A percentile compares a stretch with the other conserved stretches of the same genome.
Evolutionary conservation across 2,113 vertebrate genomes (phyloP).

Genomic region (pig (Sus scrofa)): DNA sequence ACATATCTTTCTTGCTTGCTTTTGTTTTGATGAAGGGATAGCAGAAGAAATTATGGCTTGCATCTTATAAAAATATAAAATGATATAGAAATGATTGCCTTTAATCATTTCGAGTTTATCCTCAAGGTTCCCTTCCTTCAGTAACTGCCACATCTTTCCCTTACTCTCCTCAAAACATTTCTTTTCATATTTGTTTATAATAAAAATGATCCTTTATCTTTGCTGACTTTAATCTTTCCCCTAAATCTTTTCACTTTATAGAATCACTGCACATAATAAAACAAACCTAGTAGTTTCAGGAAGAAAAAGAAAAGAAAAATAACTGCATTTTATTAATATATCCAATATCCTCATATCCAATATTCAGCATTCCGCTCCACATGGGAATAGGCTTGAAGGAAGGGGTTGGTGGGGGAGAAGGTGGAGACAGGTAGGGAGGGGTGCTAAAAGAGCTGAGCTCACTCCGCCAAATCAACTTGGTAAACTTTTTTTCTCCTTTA

Average conservation of each 20-base stretch:
- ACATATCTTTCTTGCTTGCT: neutral
- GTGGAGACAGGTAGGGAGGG: rapidly evolving
- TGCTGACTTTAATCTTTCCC: neutral
- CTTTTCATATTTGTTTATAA: neutral
- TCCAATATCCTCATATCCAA: neutral
- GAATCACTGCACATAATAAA: slow-evolving; percentile 33
- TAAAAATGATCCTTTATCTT: neutral
- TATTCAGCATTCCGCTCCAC: neutral
- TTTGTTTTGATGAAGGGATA: neutral
- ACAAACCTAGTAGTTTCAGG: neutral
- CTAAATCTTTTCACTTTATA: neutral
- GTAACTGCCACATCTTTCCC: neutral
- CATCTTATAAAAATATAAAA: too few species aligned
- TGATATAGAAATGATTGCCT: neutral
- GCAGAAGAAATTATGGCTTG: too few species aligned
- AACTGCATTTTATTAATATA: neutral
- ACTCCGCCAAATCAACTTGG: neutral
- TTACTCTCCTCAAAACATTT: neutral
- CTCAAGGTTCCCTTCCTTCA: neutral
- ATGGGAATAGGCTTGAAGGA: neutral
- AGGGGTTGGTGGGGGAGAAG: neutral
- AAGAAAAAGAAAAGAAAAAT: neutral
- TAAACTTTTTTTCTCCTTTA: neutral
- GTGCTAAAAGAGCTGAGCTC: neutral
- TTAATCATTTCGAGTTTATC: neutral